Evolutionary conservation across 2,113 vertebrate genomes (phyloP).

Genomic region (Caloenas nicobarica): DNA sequence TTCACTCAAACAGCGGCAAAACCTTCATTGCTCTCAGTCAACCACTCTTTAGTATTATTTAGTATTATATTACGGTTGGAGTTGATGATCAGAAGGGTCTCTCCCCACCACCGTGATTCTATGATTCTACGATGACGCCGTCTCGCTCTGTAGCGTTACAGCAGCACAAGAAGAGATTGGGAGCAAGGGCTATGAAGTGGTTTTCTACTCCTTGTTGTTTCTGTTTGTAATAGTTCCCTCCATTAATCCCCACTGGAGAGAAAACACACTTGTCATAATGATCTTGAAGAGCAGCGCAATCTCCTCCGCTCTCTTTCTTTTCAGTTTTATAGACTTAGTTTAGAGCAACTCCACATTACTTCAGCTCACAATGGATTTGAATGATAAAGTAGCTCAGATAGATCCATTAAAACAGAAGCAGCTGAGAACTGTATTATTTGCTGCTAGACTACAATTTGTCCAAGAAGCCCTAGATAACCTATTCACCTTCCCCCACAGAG

Average conservation of each 20-base stretch:
- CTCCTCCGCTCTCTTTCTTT: not conserved
- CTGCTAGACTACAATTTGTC: conserved; percentile 54
- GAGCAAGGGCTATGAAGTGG: not conserved
- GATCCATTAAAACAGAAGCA: conserved; percentile 43
- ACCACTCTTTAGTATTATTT: rapidly evolving
- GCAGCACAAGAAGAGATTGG: not conserved
- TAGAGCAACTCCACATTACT: not conserved
- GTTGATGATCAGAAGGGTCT: too few species aligned
- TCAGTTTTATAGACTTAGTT: not conserved
- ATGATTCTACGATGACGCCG: too few species aligned
- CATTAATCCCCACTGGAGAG: not conserved
- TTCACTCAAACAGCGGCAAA: not conserved
- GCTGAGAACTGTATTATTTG: conserved; percentile 28
- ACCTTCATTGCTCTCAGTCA: not conserved
- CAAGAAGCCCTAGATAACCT: conserved; percentile 54
- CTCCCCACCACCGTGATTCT: too few species aligned
- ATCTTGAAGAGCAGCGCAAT: not conserved
- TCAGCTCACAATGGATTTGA: not conserved
- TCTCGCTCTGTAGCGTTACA: not conserved
- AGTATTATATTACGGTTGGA: too few species aligned
- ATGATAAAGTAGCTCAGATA: not conserved
- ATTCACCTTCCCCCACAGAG: conserved; percentile 57
- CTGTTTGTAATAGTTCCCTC: not conserved
- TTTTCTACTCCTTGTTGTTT: not conserved
- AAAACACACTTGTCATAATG: not conserved